Conservation (phyloP, 2,888 invertebrate species). For the Chorisops tibialis region DNA sequence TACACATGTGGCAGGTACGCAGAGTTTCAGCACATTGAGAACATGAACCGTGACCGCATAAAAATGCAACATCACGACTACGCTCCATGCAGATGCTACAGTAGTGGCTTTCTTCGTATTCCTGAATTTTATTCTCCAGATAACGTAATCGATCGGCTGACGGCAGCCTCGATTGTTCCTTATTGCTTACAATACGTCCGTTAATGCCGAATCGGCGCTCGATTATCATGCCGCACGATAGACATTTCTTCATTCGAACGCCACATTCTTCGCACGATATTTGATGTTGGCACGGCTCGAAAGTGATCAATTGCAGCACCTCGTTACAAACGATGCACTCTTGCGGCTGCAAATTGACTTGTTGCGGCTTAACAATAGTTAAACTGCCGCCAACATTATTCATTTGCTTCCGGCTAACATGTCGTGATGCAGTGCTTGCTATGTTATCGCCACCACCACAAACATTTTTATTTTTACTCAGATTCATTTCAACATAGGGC, state of each 20-base stretch:
- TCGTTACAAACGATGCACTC: slow-evolving; percentile 74
- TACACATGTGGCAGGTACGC: slow-evolving; percentile 77
- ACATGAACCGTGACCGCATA: slow-evolving; percentile 87
- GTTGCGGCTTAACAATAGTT: slow-evolving; percentile 14
- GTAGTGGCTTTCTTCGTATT: slow-evolving; percentile 80
- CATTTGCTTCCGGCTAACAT: slow-evolving; percentile 32
- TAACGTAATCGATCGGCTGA: slow-evolving; percentile 63
- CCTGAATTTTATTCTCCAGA: slow-evolving; percentile 74
- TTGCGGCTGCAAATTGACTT: slow-evolving; percentile 46
- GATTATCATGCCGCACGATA: slow-evolving; percentile 63
- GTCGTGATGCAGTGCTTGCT: slow-evolving; percentile 28
- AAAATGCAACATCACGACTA: slow-evolving; percentile 74
- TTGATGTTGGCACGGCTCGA: slow-evolving; percentile 72
- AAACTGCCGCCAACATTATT: slow-evolving; percentile 25
- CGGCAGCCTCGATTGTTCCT: slow-evolving; percentile 54
- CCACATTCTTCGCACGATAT: slow-evolving; percentile 74
- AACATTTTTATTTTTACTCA: slow-evolving; percentile 30
- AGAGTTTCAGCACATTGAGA: slow-evolving; percentile 76
- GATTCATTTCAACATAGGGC: slow-evolving; percentile 38
- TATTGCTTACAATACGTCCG: slow-evolving; percentile 54
- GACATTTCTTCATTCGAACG: slow-evolving; percentile 72
- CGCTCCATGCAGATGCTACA: slow-evolving; percentile 89
- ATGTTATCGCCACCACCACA: slow-evolving; percentile 20
- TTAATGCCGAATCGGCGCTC: slow-evolving; percentile 57
- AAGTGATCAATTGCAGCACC: slow-evolving; percentile 60